These are phyloP conservation scores for Coptotermes formosanus DNA, from an alignment of 1,140 invertebrate genomes.

Conservation along the genomic window DNA sequence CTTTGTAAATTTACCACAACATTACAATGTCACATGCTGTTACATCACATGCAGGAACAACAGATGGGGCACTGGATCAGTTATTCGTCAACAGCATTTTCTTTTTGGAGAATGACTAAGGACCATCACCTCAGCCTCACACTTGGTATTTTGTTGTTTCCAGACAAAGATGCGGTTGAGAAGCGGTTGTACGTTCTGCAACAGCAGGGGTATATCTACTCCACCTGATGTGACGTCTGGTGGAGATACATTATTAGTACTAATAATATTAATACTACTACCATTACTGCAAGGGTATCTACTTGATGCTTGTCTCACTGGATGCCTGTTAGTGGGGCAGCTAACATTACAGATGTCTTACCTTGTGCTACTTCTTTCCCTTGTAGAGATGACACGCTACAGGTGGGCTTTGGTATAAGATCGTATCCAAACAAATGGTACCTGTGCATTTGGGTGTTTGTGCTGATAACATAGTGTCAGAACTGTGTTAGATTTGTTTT, in stretches of 20 bases:
- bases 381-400: background rate
- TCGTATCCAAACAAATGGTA: background rate
- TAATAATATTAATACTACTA: background rate
- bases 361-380: background rate
- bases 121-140: background rate
- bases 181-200: conserved; percentile 83
- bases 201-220: conserved; percentile 79
- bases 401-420: background rate
- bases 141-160: conserved; percentile 39
- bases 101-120: background rate
- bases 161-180: conserved; percentile 91
- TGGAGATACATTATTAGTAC: background rate
- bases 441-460: background rate
- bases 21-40: background rate
- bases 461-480: background rate
- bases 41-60: background rate
- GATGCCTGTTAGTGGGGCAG: background rate
- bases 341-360: background rate
- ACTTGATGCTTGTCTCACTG: background rate
- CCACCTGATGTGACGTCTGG: conserved; percentile 46
- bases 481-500: too few species aligned
- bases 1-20: too few species aligned
- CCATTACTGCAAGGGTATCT: background rate
- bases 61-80: background rate
- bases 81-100: background rate